Evolutionary conservation across 2,113 vertebrate genomes (phyloP).

Genomic region (Cettia cetti): DNA sequence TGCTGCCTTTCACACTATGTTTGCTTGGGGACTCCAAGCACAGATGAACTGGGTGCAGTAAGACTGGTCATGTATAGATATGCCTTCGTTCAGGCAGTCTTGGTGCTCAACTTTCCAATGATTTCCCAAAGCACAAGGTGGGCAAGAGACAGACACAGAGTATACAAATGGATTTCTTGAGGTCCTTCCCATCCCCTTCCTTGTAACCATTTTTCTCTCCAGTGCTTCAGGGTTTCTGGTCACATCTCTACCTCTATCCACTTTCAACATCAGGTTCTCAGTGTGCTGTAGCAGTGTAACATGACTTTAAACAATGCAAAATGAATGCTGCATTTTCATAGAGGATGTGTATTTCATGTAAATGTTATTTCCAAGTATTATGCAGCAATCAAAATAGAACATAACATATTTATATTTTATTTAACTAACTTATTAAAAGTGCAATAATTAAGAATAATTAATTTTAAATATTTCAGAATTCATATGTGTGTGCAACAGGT

Average conservation of each 20-base stretch:
- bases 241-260: neutral
- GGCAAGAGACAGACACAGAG: neutral
- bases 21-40: neutral
- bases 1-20: neutral
- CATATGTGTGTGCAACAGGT: neutral
- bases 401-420: neutral
- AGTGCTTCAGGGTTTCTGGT: neutral
- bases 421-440: neutral
- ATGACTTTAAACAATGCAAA: neutral
- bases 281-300: neutral
- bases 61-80: neutral
- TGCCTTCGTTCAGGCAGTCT: neutral
- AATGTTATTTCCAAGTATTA: neutral
- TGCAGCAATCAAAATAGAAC: neutral
- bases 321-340: neutral
- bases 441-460: neutral
- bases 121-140: neutral
- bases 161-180: neutral
- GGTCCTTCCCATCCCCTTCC: neutral
- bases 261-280: neutral
- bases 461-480: constrained; percentile 1
- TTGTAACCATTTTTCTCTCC: neutral
- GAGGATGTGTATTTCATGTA: neutral
- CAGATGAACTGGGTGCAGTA: neutral
- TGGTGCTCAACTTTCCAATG: neutral